phyloP scores from a whole-genome alignment of 1,140 invertebrate species.

The Maniola jurtina region DNA sequence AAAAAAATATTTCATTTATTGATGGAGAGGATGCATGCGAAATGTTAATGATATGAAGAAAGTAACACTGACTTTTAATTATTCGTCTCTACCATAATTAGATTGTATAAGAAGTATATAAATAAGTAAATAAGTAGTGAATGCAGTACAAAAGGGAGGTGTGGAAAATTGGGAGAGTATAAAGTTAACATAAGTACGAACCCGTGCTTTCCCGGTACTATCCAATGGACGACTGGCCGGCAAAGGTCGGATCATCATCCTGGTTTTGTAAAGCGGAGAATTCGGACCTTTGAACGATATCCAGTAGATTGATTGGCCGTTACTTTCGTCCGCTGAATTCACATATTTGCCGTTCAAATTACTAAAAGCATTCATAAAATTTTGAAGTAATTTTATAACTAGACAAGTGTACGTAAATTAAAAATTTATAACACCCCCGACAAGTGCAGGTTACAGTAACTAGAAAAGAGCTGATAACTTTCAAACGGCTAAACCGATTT shows the following conservation, averaged over 20 bases:
- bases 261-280: conserved; percentile 77
- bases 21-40: too few relatives aligned
- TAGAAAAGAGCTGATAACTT: too few relatives aligned
- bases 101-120: too few relatives aligned
- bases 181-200: conserved; percentile 26
- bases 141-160: too few relatives aligned
- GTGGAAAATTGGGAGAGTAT: not conserved
- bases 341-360: conserved; percentile 82
- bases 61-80: too few relatives aligned
- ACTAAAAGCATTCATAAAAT: conserved; percentile 42
- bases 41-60: too few relatives aligned
- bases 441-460: too few relatives aligned
- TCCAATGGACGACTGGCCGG: conserved; percentile 61
- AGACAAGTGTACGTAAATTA: too few relatives aligned
- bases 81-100: too few relatives aligned
- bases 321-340: conserved; percentile 72
- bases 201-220: conserved; percentile 44
- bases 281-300: conserved; percentile 80
- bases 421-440: too few relatives aligned
- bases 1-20: not conserved
- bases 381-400: not conserved
- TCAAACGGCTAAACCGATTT: too few relatives aligned
- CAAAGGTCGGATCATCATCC: conserved; percentile 80
- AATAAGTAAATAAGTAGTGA: too few relatives aligned
- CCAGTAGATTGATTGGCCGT: conserved; percentile 82